Evolutionary conservation across 2,888 invertebrate species (phyloP), one percentile per base, ranked within the genome.

Genomic region (Neocrepidodera transversa): DNA sequence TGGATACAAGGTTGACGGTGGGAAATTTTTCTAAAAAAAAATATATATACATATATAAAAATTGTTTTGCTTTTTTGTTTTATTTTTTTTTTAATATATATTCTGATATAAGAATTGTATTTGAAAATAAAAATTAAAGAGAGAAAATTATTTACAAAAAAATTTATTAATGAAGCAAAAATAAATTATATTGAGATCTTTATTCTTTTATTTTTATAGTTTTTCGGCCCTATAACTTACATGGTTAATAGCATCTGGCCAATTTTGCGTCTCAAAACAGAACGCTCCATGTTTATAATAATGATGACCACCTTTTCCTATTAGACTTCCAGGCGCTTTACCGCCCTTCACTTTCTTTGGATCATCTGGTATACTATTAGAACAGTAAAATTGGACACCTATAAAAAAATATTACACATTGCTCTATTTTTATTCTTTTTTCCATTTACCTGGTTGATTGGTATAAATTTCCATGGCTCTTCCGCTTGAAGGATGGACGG

Each of bases 251-350:
- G 95, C 92, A 80, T 97, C 92, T 0, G 97, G 96, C 81, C 88
- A 96, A 75, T 93, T 92, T 79, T 97, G 96, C 0, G 96, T 92
- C 82, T 96, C 95, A 51, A 96, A 80, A 74, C 94, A 95, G 72
- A 96, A 87, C 1, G 91, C 91, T 0, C 90, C 90, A 70, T 76
- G 74, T 52, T 75, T 74, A 28, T 68, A 71, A 65, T 76, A 76
- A 7, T 62, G 52, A 1, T 47, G 51, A 16, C 70, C 72, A 10
- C 68, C 71, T 63, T 76, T 76, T 1, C 76, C 76, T 5, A 43
- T 47, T 11, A 71, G 45, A 6, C 42, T 63, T 8, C 58, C 56
- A 51, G 64, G 38, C 2, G 28, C 49, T 38, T 18, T 35, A 45
- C 71, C 67, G 11, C 71, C 73, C 63, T 73, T 70, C 45, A 62